A percentile compares a stretch with the other conserved stretches of the same genome.
Conservation (phyloP, 30 jellyfish, hydroid and myxozoan species). For the Aurelia sp. region DNA sequence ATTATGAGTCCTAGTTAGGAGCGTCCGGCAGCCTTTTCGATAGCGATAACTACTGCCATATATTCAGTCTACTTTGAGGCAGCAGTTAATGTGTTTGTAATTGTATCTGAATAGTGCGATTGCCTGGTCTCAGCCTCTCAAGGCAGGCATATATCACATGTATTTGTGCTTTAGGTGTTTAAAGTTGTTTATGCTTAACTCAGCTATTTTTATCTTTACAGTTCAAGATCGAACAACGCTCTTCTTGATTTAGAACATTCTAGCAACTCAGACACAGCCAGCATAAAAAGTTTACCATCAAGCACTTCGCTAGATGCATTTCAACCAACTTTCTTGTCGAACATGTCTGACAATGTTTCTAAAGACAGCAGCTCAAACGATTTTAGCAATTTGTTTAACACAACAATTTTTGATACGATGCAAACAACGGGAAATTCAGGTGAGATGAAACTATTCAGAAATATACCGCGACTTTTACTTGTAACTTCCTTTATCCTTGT, state of each 20-base stretch:
- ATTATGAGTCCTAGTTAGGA: too few relatives aligned
- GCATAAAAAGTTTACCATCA: slow-evolving; percentile 85
- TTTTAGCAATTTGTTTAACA: slow-evolving; percentile 52
- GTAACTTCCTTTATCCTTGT: too few relatives aligned
- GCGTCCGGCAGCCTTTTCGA: too few relatives aligned
- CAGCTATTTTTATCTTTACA: not conserved
- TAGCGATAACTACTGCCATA: too few relatives aligned
- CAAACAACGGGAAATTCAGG: slow-evolving; percentile 20
- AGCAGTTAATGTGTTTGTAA: too few relatives aligned
- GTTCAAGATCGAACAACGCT: slow-evolving; percentile 93
- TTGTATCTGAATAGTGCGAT: too few relatives aligned
- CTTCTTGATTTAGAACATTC: slow-evolving; percentile 72
- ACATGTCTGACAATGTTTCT: slow-evolving; percentile 53
- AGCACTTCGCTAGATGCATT: slow-evolving; percentile 78
- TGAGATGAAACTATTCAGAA: not conserved
- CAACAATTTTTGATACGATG: slow-evolving; percentile 56
- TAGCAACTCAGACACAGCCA: slow-evolving; percentile 88
- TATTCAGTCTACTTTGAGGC: too few relatives aligned
- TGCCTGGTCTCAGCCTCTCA: too few relatives aligned
- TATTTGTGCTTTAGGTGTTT: too few relatives aligned
- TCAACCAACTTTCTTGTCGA: slow-evolving; percentile 47
- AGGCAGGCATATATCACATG: too few relatives aligned
- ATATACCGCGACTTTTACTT: too few relatives aligned
- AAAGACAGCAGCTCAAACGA: slow-evolving; percentile 63
- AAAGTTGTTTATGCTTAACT: too few relatives aligned